phyloP scores from a whole-genome alignment of 2,113 vertebrate genomes.

The Nannospalax galili region DNA sequence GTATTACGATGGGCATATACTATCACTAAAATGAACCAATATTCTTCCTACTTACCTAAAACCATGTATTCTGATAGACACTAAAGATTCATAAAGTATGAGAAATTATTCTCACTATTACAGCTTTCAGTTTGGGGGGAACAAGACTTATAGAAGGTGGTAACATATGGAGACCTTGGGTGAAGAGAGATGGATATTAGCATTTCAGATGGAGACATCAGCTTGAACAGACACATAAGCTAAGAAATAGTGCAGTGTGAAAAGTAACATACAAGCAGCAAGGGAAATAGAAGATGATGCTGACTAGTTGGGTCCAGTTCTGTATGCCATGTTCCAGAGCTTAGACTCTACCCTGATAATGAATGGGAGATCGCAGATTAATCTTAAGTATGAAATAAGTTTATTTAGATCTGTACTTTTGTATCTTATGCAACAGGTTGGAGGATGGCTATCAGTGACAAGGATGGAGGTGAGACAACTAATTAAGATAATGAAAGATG shows the following conservation, averaged over 20 bases:
- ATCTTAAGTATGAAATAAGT: slow-evolving; percentile 34
- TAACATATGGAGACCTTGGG: slow-evolving; percentile 8
- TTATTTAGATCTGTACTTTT: slow-evolving; percentile 24
- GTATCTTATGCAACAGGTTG: slow-evolving; percentile 29
- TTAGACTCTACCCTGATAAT: background rate
- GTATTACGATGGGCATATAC: background rate
- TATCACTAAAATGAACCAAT: slow-evolving; percentile 34
- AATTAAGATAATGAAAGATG: slow-evolving; percentile 33
- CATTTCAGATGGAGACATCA: slow-evolving; percentile 25
- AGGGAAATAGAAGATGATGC: slow-evolving; percentile 13
- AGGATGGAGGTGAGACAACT: background rate
- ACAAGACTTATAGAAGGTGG: slow-evolving; percentile 27
- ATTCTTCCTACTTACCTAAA: slow-evolving; percentile 52
- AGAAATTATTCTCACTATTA: slow-evolving; percentile 48
- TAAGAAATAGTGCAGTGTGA: slow-evolving; percentile 18
- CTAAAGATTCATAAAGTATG: slow-evolving; percentile 33
- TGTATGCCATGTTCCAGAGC: background rate
- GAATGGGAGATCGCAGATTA: slow-evolving; percentile 22
- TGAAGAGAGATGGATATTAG: background rate
- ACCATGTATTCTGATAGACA: background rate
- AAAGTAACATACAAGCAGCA: slow-evolving; percentile 7
- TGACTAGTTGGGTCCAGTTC: background rate
- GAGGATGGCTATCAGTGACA: background rate
- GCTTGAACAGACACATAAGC: slow-evolving; percentile 18
- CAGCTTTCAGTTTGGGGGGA: slow-evolving; percentile 15